Evolutionary conservation across 2,888 invertebrate species (phyloP), one percentile per base, ranked within the genome.

Genomic region (Bombyx huttoni): DNA sequence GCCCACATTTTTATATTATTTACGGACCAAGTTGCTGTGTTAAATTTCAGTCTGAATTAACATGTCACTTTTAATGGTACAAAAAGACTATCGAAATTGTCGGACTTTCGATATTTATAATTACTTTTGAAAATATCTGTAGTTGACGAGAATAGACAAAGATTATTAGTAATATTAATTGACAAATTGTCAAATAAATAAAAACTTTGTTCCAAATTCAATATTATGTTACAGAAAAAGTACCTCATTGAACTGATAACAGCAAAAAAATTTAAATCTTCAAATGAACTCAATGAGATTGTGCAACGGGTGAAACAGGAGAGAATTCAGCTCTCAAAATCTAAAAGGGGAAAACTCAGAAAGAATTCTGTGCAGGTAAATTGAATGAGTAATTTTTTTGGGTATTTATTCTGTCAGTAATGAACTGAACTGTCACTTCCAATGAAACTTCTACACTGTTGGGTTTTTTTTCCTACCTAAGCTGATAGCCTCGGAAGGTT

Each of bases 221-320:
- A 24, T 9, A 35, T 46, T 49, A 46, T 14, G 12, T 14, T 47
- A 46, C 34, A 49, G 34, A 48, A 47, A 49, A 46, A 14, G 13
- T 49, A 49, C 40, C n/a, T 86, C 0, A 68, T 84, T 34, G 63
- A 80, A 50, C 58, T 87, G 49, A 81, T 87, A n/a, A 54, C 68
- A 52, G 73, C 82, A 0, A 78, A 78, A 49, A 79, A 73, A 54
- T 70, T 59, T 10, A 59, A 67, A 13, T 57, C 64, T 0, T 56
- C 67, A 3, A 53, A 51, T 0, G 74, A 78, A 7, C 65, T 83
- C 0, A 57, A 68, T 0, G 53, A 46, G 0, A 70, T 86, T 0
- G 66, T 84, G 3, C 52, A 61, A 1, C 58, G 62, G n/a, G 71
- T 80, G 0, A 75, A 70, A 52, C 40, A 54, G 13, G 81, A 84